Evolutionary conservation across 2,888 invertebrate genomes (phyloP).

Genomic region (Apomyelois bistriatella): DNA sequence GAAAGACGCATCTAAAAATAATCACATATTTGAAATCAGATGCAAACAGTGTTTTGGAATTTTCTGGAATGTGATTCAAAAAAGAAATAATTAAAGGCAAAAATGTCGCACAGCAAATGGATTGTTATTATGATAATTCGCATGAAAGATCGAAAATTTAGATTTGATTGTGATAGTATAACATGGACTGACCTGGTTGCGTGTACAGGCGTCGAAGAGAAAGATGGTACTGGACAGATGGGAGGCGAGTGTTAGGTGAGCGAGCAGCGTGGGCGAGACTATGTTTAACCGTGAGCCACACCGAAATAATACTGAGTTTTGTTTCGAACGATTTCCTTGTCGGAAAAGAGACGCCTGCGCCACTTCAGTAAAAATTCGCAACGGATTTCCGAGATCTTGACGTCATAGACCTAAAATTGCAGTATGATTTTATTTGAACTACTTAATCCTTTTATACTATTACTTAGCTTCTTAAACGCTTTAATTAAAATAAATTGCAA

Average conservation of each 20-base stretch:
- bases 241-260: slow-evolving; percentile 42
- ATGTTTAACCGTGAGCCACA: slow-evolving; percentile 77
- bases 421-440: neutral
- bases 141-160: slow-evolving; percentile 30
- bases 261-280: slow-evolving; percentile 67
- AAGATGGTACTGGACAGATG: slow-evolving; percentile 62
- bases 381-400: slow-evolving; percentile 29
- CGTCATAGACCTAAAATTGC: neutral
- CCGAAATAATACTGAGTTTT: slow-evolving; percentile 75
- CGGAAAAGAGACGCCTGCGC: slow-evolving; percentile 42
- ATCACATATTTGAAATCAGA: slow-evolving; percentile 41
- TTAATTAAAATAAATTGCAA: too few species aligned
- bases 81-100: neutral
- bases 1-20: slow-evolving; percentile 61
- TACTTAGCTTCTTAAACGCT: too few species aligned
- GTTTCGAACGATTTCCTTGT: slow-evolving; percentile 67
- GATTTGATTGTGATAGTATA: slow-evolving; percentile 30
- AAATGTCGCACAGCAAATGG: slow-evolving; percentile 49
- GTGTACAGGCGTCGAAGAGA: slow-evolving; percentile 65
- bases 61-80: neutral
- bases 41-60: neutral
- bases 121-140: slow-evolving; percentile 38
- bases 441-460: too few species aligned
- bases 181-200: slow-evolving; percentile 62
- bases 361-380: slow-evolving; percentile 27